Evolutionary conservation across 2,797 vertebrate genomes (phyloP), one percentile per base, ranked within the genome.

Genomic region (Gallirallus australis): DNA sequence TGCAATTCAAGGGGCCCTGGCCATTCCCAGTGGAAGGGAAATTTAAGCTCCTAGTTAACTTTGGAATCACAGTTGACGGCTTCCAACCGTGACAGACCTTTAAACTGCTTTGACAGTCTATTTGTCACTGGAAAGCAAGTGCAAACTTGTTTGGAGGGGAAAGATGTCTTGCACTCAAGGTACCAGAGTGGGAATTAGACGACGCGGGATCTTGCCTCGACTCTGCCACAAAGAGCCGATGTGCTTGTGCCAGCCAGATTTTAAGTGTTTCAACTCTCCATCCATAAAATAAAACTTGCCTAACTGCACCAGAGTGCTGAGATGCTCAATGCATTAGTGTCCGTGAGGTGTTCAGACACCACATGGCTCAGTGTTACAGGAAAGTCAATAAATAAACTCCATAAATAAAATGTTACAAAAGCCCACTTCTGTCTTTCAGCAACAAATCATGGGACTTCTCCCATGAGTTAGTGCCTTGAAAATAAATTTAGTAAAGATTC

Each of bases 351-450:
- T 60, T 76, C 64, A 76, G 54, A 57, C 21, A 80, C 66, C 52
- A 68, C 21, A 75, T 60, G 9, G n/a, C 57, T 78, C 73, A 86
- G 45, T 10, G 2, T 50, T 91, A 85, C 48, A 95, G 80, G 66
- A 82, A 94, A 92, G 78, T 77, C 69, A 82, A 81, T 89, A 95
- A 94, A 77, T 80, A 50, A 92, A 82, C 56, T 91, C 79, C 85
- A 86, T 85, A 94, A 96, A 95, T 71, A 93, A 91, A 91, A 90
- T 47, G 93, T 82, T 95, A 78, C 71, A 76, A 86, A 93, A 95
- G 12, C 9, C 23, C 47, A 75, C 42, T 91, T 52, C 17, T 83
- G 50, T 82, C 53, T 65, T 81, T 63, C 93, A 89, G 21, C 25
- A 75, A 75, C 83, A 93, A 93, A 84, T 89, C 80, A 89, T 16